Base-by-base conservation (phyloP, 2,888 invertebrate genomes). In the Muscina levida region DNA sequence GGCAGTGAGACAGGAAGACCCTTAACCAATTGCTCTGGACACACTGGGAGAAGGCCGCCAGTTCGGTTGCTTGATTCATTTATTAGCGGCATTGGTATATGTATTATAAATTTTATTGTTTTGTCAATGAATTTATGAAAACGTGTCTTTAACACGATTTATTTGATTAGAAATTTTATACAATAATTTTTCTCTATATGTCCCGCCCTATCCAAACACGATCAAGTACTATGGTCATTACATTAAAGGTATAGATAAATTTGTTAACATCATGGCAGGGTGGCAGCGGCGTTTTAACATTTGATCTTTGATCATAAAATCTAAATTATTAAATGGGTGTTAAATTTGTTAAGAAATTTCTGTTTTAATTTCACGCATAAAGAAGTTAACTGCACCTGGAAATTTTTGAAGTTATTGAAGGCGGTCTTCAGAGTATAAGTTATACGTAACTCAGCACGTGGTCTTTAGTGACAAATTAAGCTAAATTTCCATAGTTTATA, bases 51-150 rank as follows among this genome's bases (percentile, higher is more conserved):
- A 53, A n/a, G n/a, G n/a, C n/a, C 37, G 11, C 15, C 53, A 22
- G 17, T 31, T 72, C n/a, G 17, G 1, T 59, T 59, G 17, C 15
- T 39, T 59, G 1, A 15, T 1, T 59, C 37, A 2, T 62, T 42
- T 62, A 24, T 59, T 59, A n/a, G 19, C 22, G 42, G 62, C 62
- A 62, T 31, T 31, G 3, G 31, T 62, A 62, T 22, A 42, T 62
- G n/a, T n/a, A n/a, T n/a, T n/a, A n/a, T n/a, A n/a, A 17, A 67
- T 77, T 73, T 80, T 80, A 80, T 77, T 77, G 73, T 80, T 71
- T 71, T 77, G 80, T 80, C 80, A 80, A 80, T 80, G 73, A 77
- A 67, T 80, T 77, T 80, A 80, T 77, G 59, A 77, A 62, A 77
- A 80, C 73, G 77, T 80, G 80, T 80, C 77, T 74, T 77, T 80